Evolutionary conservation across 2,888 invertebrate species (phyloP).

Genomic region (Chymomyza amoena): DNA sequence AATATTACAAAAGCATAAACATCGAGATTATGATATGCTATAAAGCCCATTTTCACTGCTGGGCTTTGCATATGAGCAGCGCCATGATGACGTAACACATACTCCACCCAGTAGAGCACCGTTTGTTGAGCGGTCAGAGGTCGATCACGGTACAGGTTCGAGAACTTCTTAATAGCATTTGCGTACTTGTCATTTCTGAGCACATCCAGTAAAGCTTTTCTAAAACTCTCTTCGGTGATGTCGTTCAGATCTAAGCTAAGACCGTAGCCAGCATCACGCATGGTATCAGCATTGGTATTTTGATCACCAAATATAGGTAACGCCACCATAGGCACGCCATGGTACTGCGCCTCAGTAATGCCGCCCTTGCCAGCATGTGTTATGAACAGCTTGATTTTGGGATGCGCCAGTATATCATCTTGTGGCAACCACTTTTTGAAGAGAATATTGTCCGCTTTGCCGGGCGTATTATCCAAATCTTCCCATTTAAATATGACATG

Average conservation of each 20-base stretch:
- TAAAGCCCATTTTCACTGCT: not conserved
- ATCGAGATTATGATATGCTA: not conserved
- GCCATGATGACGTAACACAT: not conserved
- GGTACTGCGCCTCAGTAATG: constrained; percentile 81
- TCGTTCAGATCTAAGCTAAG: constrained; percentile 34
- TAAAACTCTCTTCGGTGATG: constrained; percentile 40
- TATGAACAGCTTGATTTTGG: constrained; percentile 81
- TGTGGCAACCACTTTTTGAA: constrained; percentile 85
- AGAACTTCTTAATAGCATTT: constrained; percentile 75
- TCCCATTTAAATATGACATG: constrained; percentile 85
- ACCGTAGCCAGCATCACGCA: constrained; percentile 55
- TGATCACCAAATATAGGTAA: constrained; percentile 69
- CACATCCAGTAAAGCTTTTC: constrained; percentile 52
- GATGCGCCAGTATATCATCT: constrained; percentile 82
- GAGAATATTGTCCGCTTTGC: constrained; percentile 81
- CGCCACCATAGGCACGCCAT: constrained; percentile 80
- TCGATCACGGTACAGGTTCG: constrained; percentile 80
- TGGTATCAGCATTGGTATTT: constrained; percentile 42
- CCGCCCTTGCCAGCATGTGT: constrained; percentile 84
- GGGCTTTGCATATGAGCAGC: constrained; percentile 55
- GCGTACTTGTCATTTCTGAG: constrained; percentile 51
- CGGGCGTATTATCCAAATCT: constrained; percentile 79
- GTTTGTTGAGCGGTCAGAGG: constrained; percentile 80
- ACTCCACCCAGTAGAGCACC: constrained; percentile 67
- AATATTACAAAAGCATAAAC: not conserved